phyloP scores from a whole-genome alignment of 92 coral and sea anemone genomes.

The Parazoanthus atlanticus region DNA sequence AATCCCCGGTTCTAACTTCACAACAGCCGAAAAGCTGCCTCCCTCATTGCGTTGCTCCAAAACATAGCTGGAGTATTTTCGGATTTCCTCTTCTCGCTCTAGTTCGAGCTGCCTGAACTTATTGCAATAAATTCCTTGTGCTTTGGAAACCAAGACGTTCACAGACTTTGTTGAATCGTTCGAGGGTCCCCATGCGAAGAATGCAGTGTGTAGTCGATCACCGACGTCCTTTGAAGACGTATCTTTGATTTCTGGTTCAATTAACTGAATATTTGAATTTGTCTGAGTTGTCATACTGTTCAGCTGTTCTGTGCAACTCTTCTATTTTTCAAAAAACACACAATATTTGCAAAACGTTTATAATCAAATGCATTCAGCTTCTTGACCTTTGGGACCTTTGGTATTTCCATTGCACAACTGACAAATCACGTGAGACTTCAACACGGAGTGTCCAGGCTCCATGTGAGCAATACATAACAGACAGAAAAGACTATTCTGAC shows the following conservation, averaged over 20 bases:
- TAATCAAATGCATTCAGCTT: neutral
- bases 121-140: constrained; percentile 40
- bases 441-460: too few relatives aligned
- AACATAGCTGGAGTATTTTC: constrained; percentile 24
- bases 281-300: neutral
- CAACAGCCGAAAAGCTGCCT: constrained; percentile 24
- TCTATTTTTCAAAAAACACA: neutral
- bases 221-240: neutral
- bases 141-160: constrained; percentile 21
- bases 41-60: constrained; percentile 36
- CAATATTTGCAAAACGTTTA: neutral
- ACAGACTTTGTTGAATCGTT: constrained; percentile 16
- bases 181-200: constrained; percentile 33
- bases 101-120: constrained; percentile 2
- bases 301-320: neutral
- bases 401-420: neutral
- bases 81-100: constrained; percentile 13
- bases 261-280: neutral
- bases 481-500: too few relatives aligned
- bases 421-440: too few relatives aligned
- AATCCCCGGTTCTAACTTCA: constrained; percentile 24
- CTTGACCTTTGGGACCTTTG: neutral
- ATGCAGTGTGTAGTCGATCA: neutral
- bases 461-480: too few relatives aligned
- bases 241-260: neutral